Percentiles rank a stretch among this genome's conserved stretches.
phyloP scores from a whole-genome alignment of 2,113 vertebrate species.

The Trochalopteron elliotii region DNA sequence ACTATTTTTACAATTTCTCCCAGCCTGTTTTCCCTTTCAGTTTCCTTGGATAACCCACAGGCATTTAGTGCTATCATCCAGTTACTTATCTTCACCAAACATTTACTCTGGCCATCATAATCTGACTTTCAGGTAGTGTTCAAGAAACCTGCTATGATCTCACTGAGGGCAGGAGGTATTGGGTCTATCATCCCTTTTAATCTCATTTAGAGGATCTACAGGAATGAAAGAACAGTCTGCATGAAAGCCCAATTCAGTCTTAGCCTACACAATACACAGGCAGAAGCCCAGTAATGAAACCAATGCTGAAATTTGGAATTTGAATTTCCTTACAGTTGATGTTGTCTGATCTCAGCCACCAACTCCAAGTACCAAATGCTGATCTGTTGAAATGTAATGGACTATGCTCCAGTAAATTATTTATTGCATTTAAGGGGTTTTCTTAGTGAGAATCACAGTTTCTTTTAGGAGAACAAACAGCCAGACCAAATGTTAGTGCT shows the following conservation, averaged over 20 bases:
- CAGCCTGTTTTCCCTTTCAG: neutral
- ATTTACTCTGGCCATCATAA: neutral
- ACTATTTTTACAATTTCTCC: neutral
- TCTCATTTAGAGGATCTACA: neutral
- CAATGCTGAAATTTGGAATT: neutral
- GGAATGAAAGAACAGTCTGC: neutral
- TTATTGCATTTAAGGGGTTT: neutral
- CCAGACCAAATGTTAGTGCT: neutral
- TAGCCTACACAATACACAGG: neutral
- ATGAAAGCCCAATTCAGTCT: neutral
- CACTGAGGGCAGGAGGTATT: neutral
- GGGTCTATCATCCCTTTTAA: neutral
- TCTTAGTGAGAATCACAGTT: neutral
- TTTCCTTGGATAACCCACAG: neutral
- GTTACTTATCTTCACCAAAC: conserved; percentile 27
- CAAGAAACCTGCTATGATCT: neutral
- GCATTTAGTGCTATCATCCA: neutral
- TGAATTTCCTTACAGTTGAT: neutral
- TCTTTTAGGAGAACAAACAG: neutral
- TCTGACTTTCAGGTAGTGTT: neutral
- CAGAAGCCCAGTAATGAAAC: neutral
- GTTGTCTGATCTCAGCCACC: neutral
- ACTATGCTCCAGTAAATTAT: neutral
- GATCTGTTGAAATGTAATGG: neutral
- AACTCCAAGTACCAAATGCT: neutral